These are phyloP conservation scores for Stichopus chloronotus DNA, from an alignment of 35 echinoderm and acorn worm species.

Conservation along the genomic window DNA sequence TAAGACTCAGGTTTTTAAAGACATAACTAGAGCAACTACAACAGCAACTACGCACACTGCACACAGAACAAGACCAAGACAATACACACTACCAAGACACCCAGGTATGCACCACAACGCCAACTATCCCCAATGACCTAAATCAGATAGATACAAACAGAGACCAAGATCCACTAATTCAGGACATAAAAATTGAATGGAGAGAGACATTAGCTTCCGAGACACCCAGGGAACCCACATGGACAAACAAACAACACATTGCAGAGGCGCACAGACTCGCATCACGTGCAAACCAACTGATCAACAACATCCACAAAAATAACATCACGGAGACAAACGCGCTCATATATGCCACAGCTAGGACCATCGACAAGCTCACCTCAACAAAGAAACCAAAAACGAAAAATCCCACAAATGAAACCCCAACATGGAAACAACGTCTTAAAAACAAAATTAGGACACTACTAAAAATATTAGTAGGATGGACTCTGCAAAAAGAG, in stretches of 20 bases:
- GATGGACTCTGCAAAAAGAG: background rate
- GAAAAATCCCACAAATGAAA: background rate
- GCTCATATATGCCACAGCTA: conserved; percentile 6
- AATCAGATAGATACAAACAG: background rate
- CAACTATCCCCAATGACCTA: background rate
- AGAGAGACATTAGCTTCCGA: background rate
- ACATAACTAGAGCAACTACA: background rate
- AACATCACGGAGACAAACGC: conserved; percentile 37
- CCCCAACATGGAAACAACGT: background rate
- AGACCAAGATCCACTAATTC: background rate
- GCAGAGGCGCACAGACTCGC: background rate
- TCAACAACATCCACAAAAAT: conserved; percentile 26
- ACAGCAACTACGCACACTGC: background rate
- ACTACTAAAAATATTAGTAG: background rate
- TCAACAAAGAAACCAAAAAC: conserved; percentile 3
- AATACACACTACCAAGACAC: background rate
- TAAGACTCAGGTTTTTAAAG: background rate
- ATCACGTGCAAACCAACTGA: background rate
- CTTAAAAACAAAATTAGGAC: background rate
- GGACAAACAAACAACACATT: conserved; percentile 11
- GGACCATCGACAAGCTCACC: background rate
- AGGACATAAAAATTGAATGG: background rate
- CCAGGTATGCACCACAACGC: background rate
- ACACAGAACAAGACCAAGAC: background rate
- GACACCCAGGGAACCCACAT: background rate